phyloP scores from a whole-genome alignment of 2,797 vertebrate species.

The Nasua narica region DNA sequence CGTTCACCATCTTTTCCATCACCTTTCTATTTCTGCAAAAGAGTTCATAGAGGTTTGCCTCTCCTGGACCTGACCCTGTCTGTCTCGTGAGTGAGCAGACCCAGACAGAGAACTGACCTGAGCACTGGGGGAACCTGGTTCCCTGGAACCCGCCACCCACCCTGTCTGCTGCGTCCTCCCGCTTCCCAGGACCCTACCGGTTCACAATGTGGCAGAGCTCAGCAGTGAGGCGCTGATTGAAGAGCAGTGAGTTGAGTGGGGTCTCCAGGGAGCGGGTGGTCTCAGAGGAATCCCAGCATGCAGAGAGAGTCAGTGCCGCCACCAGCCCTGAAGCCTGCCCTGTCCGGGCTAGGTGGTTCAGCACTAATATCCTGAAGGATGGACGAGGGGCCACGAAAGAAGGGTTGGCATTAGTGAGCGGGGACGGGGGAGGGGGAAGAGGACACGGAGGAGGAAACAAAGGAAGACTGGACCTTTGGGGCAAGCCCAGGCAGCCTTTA shows the following conservation, averaged over 20 bases:
- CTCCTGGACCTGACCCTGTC: neutral
- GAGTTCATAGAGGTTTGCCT: neutral
- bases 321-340: conserved; percentile 79
- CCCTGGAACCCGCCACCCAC: neutral
- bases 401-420: neutral
- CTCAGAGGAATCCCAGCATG: conserved; percentile 86
- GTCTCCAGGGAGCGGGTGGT: conserved; percentile 85
- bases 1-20: conserved; percentile 85
- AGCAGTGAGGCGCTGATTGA: conserved; percentile 84
- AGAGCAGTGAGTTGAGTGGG: conserved; percentile 89
- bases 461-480: neutral
- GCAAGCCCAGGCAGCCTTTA: conserved; percentile 77
- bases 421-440: neutral
- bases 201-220: conserved; percentile 76
- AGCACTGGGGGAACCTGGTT: neutral
- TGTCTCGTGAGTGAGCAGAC: neutral
- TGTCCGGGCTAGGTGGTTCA: conserved; percentile 87
- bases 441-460: neutral
- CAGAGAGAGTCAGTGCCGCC: conserved; percentile 87
- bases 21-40: conserved; percentile 85
- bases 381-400: neutral
- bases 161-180: neutral
- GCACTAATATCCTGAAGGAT: conserved; percentile 84
- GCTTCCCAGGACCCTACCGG: conserved; percentile 11
- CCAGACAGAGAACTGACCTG: neutral